phyloP scores from a whole-genome alignment of 2,888 invertebrate genomes.

The Ethmia dodecea region DNA sequence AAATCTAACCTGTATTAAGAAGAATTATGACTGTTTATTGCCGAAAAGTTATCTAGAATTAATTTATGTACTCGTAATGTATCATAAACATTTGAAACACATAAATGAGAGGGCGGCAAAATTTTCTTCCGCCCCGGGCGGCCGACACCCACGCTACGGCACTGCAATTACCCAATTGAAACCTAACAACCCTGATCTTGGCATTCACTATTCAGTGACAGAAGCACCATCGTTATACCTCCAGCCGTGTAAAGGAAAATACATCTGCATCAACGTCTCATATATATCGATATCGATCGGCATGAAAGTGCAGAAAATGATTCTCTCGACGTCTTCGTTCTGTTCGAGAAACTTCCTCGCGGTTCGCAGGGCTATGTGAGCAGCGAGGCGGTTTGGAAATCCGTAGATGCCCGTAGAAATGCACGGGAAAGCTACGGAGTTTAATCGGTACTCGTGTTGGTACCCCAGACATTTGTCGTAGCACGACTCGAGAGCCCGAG shows the following conservation, averaged over 20 bases:
- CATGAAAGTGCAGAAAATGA: slow-evolving; percentile 90
- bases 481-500: slow-evolving; percentile 80
- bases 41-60: too few species aligned
- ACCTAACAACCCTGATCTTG: too few species aligned
- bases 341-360: slow-evolving; percentile 81
- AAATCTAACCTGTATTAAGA: too few species aligned
- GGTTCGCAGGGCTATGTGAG: slow-evolving; percentile 83
- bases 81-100: too few species aligned
- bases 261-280: slow-evolving; percentile 82
- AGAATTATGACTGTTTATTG: too few species aligned
- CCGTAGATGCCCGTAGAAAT: slow-evolving; percentile 95
- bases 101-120: too few species aligned
- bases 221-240: slow-evolving; percentile 35
- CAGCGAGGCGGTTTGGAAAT: slow-evolving; percentile 88
- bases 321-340: slow-evolving; percentile 77
- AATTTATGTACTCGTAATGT: too few species aligned
- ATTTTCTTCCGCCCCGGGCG: too few species aligned
- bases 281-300: slow-evolving; percentile 84
- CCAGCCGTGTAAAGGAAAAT: slow-evolving; percentile 79
- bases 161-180: too few species aligned
- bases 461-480: slow-evolving; percentile 82
- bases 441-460: slow-evolving; percentile 73
- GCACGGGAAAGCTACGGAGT: slow-evolving; percentile 90
- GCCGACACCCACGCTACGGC: too few species aligned
- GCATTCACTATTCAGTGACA: slow-evolving; percentile 23